phyloP scores from a whole-genome alignment of 2,888 invertebrate genomes.

The Agrotis exclamationis region DNA sequence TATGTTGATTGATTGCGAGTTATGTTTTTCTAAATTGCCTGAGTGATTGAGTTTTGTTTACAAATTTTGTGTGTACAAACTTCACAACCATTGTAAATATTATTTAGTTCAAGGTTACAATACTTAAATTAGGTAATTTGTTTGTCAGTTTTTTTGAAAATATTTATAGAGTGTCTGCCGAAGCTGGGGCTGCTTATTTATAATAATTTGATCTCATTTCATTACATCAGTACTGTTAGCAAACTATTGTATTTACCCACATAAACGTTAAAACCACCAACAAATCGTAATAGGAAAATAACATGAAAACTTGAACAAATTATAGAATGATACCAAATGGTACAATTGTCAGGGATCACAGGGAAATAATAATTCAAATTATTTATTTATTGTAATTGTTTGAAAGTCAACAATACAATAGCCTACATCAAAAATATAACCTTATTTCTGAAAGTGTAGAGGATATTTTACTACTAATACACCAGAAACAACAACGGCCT shows the following conservation, averaged over 20 bases:
- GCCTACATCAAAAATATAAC: no score
- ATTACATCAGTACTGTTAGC: not conserved
- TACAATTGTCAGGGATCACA: not conserved
- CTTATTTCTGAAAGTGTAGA: no score
- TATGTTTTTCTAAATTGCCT: no score
- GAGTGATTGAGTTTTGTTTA: not conserved
- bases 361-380: not conserved
- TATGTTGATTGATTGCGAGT: no score
- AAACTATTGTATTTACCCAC: not conserved
- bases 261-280: constrained; percentile 3
- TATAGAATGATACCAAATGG: constrained; percentile 3
- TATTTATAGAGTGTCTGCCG: no score
- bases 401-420: not conserved
- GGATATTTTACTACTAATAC: no score
- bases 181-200: no score
- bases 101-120: not conserved
- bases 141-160: not conserved
- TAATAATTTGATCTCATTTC: not conserved
- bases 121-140: not conserved
- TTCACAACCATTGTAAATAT: not conserved
- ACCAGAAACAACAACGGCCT: no score
- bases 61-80: not conserved
- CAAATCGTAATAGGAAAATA: not conserved
- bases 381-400: not conserved
- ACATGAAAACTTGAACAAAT: constrained; percentile 3